These are phyloP conservation scores for Nysson spinosus DNA, from an alignment of 2,888 invertebrate species.

Conservation along the genomic window DNA sequence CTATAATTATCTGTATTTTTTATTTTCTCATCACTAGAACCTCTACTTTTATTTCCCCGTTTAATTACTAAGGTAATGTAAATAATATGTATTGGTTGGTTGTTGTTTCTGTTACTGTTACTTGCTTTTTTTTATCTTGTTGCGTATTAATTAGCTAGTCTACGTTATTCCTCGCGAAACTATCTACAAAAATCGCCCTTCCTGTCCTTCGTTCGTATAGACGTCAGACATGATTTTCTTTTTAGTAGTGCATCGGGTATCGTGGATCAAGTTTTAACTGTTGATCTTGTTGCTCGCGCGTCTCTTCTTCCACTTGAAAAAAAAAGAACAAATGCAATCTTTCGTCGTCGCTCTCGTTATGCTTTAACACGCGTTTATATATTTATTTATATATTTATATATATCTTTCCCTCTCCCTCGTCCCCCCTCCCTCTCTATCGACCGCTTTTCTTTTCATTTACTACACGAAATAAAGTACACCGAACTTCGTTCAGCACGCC, in stretches of 20 bases:
- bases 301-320: slow-evolving; percentile 7
- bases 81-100: slow-evolving; percentile 73
- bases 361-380: too few species aligned
- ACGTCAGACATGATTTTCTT: slow-evolving; percentile 35
- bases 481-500: slow-evolving; percentile 25
- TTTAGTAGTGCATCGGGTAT: slow-evolving; percentile 28
- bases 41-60: slow-evolving; percentile 70
- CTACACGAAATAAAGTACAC: slow-evolving; percentile 19
- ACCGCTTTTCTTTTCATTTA: background rate
- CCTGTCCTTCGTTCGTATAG: slow-evolving; percentile 27
- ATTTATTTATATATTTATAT: too few species aligned
- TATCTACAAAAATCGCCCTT: slow-evolving; percentile 58
- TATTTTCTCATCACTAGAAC: slow-evolving; percentile 63
- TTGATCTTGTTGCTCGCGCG: slow-evolving; percentile 56
- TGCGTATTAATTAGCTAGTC: slow-evolving; percentile 58
- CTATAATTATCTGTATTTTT: slow-evolving; percentile 55
- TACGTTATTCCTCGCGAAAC: slow-evolving; percentile 50
- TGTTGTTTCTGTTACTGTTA: slow-evolving; percentile 48
- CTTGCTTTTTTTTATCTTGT: slow-evolving; percentile 41
- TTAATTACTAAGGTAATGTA: slow-evolving; percentile 73
- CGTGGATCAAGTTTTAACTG: slow-evolving; percentile 25
- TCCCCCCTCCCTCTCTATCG: slow-evolving; percentile 13
- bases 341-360: too few species aligned
- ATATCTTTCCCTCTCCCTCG: background rate
- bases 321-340: slow-evolving; percentile 25